A percentile compares a stretch with the other conserved stretches of the same genome.
These are phyloP conservation scores for Pelosia muscerda DNA, from an alignment of 2,888 invertebrate species.

Conservation along the genomic window DNA sequence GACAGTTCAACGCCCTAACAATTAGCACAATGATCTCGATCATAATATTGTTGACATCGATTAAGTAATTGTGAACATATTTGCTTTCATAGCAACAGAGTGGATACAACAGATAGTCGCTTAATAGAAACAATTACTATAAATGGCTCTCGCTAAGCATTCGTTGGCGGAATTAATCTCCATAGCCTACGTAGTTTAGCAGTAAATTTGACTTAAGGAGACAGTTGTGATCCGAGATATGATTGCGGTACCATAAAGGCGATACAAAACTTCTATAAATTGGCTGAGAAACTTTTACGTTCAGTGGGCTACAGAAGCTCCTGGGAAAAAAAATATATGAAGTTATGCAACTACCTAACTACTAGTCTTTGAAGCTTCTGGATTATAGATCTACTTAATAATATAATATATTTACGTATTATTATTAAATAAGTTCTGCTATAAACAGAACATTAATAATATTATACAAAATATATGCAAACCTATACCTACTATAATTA, in stretches of 20 bases:
- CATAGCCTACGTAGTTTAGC: conserved; percentile 37
- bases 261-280: background rate
- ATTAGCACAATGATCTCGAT: conserved; percentile 36
- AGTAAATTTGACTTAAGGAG: conserved; percentile 37
- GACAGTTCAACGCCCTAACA: conserved; percentile 37
- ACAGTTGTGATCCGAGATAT: conserved; percentile 26
- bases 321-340: no score
- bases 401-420: no score
- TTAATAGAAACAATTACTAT: conserved; percentile 56
- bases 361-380: no score
- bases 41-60: conserved; percentile 42
- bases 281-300: background rate
- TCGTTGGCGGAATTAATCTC: conserved; percentile 46
- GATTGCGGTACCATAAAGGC: conserved; percentile 11
- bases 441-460: no score
- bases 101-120: conserved; percentile 4
- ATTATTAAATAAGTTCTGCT: no score
- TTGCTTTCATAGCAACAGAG: conserved; percentile 7
- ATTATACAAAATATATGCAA: no score
- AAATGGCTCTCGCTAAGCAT: conserved; percentile 45
- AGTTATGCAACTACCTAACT: no score
- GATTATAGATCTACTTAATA: no score
- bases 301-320: no score
- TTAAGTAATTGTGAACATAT: conserved; percentile 31
- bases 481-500: no score